A percentile compares a stretch with the other conserved stretches of the same genome.
These are phyloP conservation scores for Bursaphelenchus okinawaensis DNA, from an alignment of 2,888 invertebrate species.

Conservation along the genomic window DNA sequence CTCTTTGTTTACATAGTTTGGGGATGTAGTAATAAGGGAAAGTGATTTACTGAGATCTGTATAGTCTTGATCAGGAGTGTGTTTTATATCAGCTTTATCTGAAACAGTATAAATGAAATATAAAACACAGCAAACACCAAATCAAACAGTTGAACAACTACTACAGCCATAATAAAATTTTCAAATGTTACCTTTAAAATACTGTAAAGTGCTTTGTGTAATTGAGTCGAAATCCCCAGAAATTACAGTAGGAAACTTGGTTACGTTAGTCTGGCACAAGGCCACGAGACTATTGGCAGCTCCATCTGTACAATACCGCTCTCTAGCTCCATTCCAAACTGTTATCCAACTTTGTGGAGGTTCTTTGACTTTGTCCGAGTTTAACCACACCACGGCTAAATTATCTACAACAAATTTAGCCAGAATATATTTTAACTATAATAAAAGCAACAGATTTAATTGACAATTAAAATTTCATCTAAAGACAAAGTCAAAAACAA, in stretches of 20 bases:
- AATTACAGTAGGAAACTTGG: slow-evolving; percentile 29
- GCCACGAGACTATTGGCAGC: slow-evolving; percentile 37
- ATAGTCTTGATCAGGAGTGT: slow-evolving; percentile 37
- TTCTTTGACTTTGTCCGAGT: not conserved
- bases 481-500: too few relatives aligned
- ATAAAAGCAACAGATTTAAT: not conserved
- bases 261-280: slow-evolving; percentile 14
- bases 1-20: slow-evolving; percentile 1
- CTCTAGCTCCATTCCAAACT: slow-evolving; percentile 38
- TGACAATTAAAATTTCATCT: not conserved
- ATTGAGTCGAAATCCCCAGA: slow-evolving; percentile 51
- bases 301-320: slow-evolving; percentile 45
- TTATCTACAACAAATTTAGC: slow-evolving; percentile 8
- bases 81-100: slow-evolving; percentile 12
- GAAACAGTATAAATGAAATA: not conserved
- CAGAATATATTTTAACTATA: not conserved
- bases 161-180: too few relatives aligned
- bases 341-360: slow-evolving; percentile 21
- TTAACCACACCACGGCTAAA: slow-evolving; percentile 19
- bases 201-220: slow-evolving; percentile 17
- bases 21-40: slow-evolving; percentile 20
- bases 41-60: slow-evolving; percentile 41
- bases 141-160: too few relatives aligned
- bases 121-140: not conserved
- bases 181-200: slow-evolving; percentile 22